These are phyloP conservation scores for Neodiprion lecontei DNA, from an alignment of 1,140 invertebrate species.

Conservation along the genomic window DNA sequence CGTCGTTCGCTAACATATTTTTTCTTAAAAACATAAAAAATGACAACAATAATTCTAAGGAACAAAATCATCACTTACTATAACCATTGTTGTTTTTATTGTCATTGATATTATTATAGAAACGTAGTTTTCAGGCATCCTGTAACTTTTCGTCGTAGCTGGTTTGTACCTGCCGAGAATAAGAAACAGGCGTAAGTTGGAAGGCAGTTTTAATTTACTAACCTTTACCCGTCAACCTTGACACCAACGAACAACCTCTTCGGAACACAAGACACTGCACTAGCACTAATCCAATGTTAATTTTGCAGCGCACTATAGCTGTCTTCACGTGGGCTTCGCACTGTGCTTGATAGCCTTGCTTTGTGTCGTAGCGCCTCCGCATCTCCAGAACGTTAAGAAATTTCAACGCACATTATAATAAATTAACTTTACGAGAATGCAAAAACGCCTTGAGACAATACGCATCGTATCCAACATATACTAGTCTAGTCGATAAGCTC, in stretches of 20 bases:
- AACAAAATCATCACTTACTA: too few species aligned
- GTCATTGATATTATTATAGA: too few species aligned
- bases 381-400: not conserved
- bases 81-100: too few species aligned
- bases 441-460: not conserved
- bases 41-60: too few species aligned
- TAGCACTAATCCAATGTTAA: not conserved
- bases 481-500: too few species aligned
- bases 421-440: not conserved
- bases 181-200: too few species aligned
- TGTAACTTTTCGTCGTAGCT: too few species aligned
- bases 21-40: too few species aligned
- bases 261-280: not conserved
- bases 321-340: not conserved
- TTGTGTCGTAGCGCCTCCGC: not conserved
- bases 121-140: too few species aligned
- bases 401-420: not conserved
- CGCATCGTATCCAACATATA: too few species aligned
- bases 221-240: not conserved
- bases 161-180: too few species aligned
- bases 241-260: not conserved
- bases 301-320: not conserved
- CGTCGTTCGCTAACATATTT: too few species aligned
- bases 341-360: not conserved
- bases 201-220: not conserved